Percentiles rank a stretch among this genome's conserved stretches.
Evolutionary conservation across 2,113 vertebrate species (phyloP).

Genomic region (Mesocricetus auratus): DNA sequence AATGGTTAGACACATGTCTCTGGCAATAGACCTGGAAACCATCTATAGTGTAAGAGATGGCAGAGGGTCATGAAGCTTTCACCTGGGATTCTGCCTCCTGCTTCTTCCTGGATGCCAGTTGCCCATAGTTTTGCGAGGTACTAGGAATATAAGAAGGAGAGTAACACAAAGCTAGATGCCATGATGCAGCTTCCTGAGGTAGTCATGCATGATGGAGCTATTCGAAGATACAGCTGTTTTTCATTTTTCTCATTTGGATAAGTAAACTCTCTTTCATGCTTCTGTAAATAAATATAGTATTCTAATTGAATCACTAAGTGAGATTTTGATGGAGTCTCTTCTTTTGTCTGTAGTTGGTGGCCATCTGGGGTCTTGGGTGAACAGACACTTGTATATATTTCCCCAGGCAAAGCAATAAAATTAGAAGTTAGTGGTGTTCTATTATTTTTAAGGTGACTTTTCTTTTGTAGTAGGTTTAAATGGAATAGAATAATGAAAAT

Average conservation of each 20-base stretch:
- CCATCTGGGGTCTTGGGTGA: background rate
- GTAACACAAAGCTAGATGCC: background rate
- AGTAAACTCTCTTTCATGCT: too few relatives aligned
- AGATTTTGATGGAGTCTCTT: background rate
- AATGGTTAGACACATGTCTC: too few relatives aligned
- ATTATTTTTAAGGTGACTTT: background rate
- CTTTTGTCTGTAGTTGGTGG: background rate
- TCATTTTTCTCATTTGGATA: background rate
- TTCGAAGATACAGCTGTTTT: background rate
- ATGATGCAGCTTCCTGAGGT: background rate
- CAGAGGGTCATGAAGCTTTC: background rate
- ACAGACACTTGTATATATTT: background rate
- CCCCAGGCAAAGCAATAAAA: background rate
- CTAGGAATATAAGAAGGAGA: background rate
- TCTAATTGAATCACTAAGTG: background rate
- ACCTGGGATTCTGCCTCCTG: background rate
- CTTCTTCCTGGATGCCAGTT: background rate
- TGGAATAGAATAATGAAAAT: background rate
- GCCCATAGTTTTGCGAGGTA: background rate
- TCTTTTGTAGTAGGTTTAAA: background rate
- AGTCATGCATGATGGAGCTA: background rate
- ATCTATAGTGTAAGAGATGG: background rate
- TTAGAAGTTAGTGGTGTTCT: background rate
- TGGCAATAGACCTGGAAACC: background rate
- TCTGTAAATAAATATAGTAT: background rate